Conservation (phyloP, 2,113 vertebrate species). For the Corvus cornix region DNA sequence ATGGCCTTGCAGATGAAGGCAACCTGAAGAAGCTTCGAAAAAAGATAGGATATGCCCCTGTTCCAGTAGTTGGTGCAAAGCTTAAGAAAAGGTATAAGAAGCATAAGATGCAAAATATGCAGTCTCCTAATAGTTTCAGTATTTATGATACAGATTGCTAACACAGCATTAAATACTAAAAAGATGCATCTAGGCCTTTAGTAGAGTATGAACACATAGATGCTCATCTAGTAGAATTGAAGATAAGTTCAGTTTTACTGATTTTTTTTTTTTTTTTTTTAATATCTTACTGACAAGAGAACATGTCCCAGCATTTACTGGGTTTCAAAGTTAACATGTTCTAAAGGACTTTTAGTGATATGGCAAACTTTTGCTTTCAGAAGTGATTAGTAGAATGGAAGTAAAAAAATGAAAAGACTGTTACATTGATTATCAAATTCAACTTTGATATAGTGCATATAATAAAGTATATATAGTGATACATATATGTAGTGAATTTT, state of each 20-base stretch:
- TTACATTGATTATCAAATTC: background rate
- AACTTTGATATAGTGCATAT: background rate
- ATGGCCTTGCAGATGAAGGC: slow-evolving; percentile 1
- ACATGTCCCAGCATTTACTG: background rate
- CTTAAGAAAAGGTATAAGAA: slow-evolving; percentile 19
- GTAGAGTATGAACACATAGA: background rate
- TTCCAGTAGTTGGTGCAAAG: slow-evolving; percentile 30
- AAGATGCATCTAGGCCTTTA: background rate
- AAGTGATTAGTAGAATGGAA: background rate
- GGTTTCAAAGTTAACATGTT: background rate
- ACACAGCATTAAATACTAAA: background rate
- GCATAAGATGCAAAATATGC: background rate
- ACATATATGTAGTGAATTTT: background rate
- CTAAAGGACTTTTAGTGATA: background rate
- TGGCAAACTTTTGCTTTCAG: background rate
- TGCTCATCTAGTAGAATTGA: background rate
- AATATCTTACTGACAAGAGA: background rate
- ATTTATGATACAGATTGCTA: background rate
- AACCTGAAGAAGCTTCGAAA: slow-evolving; percentile 20
- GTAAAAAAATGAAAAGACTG: background rate
- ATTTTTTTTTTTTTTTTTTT: too few species aligned
- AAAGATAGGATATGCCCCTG: slow-evolving; percentile 12
- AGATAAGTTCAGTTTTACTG: background rate
- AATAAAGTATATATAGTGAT: background rate
- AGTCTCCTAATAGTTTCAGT: background rate